Percentiles rank a stretch among this genome's conserved stretches.
These are phyloP conservation scores for Garrulus glandarius DNA, from an alignment of 2,797 vertebrate genomes.

Conservation along the genomic window DNA sequence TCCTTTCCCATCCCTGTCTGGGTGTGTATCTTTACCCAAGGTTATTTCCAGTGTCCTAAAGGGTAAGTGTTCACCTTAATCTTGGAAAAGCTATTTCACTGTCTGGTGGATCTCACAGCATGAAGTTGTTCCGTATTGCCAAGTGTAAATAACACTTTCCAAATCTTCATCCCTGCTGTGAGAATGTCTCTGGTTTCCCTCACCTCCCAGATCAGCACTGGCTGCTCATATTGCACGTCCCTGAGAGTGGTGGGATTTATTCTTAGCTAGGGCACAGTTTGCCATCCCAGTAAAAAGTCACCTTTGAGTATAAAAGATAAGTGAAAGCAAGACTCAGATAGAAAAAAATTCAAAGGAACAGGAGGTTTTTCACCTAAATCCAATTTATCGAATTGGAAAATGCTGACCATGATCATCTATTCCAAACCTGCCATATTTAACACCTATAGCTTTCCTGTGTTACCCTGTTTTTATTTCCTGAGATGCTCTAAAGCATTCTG, in stretches of 20 bases:
- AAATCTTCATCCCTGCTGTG: background rate
- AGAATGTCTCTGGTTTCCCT: background rate
- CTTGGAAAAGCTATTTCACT: background rate
- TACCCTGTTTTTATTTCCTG: background rate
- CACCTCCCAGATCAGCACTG: background rate
- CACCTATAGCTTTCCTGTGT: background rate
- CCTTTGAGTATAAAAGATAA: background rate
- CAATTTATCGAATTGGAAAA: background rate
- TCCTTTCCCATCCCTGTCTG: background rate
- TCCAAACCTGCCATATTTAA: background rate
- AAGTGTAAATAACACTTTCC: background rate
- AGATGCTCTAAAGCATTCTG: background rate
- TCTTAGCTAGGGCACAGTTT: background rate
- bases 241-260: background rate
- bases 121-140: background rate
- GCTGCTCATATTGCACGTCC: background rate
- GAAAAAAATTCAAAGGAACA: fast-evolving
- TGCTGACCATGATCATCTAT: background rate
- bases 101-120: background rate
- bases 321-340: background rate
- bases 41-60: background rate
- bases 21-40: background rate
- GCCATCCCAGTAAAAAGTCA: background rate
- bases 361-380: background rate
- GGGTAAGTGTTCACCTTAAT: background rate